These are phyloP conservation scores for Sardinella longiceps DNA, from an alignment of 2,797 vertebrate species.

Conservation along the genomic window DNA sequence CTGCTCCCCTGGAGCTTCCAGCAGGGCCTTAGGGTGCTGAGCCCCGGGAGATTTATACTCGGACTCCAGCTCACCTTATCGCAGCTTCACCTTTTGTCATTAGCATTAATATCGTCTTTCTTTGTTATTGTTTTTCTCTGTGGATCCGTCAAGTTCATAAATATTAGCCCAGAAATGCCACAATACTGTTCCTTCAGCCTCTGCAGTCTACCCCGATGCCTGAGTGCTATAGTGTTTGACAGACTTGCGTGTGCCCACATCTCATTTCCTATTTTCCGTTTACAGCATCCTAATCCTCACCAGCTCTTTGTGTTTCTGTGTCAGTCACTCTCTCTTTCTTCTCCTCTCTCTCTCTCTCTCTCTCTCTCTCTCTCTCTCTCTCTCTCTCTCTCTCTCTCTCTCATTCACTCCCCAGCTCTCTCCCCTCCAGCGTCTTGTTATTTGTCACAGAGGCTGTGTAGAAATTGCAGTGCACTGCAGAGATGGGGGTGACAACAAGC, in stretches of 20 bases:
- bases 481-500: conserved; percentile 58
- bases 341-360: conserved; percentile 27
- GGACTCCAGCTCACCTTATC: too few species aligned
- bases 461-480: conserved; percentile 62
- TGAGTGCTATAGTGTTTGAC: neutral
- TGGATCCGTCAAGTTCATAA: neutral
- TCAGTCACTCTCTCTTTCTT: neutral
- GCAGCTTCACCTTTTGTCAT: neutral
- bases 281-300: neutral
- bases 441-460: conserved; percentile 58
- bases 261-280: neutral
- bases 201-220: neutral
- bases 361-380: neutral
- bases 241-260: neutral
- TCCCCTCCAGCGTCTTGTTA: conserved; percentile 48
- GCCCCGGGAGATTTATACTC: too few species aligned
- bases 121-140: neutral
- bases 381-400: neutral
- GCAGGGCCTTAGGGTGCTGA: too few species aligned
- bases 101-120: neutral
- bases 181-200: neutral
- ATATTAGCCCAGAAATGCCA: neutral
- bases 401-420: conserved; percentile 25
- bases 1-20: neutral
- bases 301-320: neutral